These are phyloP conservation scores for Rattus rattus DNA, from an alignment of 2,113 vertebrate species.

Conservation along the genomic window DNA sequence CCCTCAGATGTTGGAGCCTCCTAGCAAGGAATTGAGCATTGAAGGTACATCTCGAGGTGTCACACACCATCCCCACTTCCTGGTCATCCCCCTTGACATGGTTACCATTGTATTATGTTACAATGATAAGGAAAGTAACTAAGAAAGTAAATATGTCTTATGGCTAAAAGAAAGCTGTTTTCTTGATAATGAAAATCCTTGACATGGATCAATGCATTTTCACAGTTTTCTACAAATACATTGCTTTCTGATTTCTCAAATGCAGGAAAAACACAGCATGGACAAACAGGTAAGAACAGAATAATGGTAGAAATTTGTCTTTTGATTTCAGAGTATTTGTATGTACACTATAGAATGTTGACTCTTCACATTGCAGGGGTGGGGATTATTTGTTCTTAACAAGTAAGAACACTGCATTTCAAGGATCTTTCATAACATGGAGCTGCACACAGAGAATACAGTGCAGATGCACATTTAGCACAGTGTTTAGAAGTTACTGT, in stretches of 20 bases:
- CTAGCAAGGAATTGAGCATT: too few species aligned
- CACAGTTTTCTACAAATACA: neutral
- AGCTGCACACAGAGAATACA: neutral
- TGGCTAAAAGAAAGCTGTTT: neutral
- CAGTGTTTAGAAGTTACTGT: conserved; percentile 44
- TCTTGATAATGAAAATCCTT: neutral
- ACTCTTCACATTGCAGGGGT: neutral
- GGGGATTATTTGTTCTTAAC: neutral
- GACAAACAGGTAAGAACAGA: neutral
- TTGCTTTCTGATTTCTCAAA: neutral
- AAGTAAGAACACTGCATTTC: neutral
- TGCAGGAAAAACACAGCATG: neutral
- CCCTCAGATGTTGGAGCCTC: neutral
- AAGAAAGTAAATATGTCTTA: neutral
- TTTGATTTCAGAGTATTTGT: neutral
- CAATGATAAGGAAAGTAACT: neutral
- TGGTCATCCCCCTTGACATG: neutral
- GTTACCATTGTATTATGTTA: neutral
- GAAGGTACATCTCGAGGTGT: too few species aligned
- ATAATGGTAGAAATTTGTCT: neutral
- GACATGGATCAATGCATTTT: neutral
- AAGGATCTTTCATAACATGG: conserved; percentile 19
- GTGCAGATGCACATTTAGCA: conserved; percentile 25
- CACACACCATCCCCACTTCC: neutral
- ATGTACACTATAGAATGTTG: neutral